Base-by-base conservation (phyloP, 2,888 invertebrate species). In the Amiota minor region DNA sequence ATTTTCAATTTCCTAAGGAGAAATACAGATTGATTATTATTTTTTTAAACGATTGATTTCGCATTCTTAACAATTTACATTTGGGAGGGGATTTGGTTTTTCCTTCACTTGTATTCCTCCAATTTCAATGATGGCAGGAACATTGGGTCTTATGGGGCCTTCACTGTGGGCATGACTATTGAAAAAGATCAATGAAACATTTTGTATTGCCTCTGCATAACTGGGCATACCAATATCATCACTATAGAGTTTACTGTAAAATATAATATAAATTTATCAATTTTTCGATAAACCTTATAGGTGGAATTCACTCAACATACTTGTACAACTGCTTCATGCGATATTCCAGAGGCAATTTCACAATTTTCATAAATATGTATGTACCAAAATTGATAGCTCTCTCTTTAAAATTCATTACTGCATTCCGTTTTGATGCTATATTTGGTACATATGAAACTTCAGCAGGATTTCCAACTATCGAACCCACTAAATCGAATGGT, bases 61-160 rank as follows among this genome's bases (percentile, higher is more conserved):
- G 18, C 18, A n/a, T 16, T 56, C 16, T 8, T 18, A 16, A 6
- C 46, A 47, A 47, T 16, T 65, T 65, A 86, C 81, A 61, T 82
- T 73, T n/a, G 90, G 89, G 9, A 89, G 70, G 0, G 85, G 80
- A 73, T 86, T 78, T 0, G 88, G 84, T 3, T 77, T 81, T 0
- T 84, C 82, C 47, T 89, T 89, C 0, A 89, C 77, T 73, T 90
- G 89, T 49, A 89, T 87, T 2, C 89, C 89, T 4, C 89, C 89
- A 23, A 88, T 79, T 75, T 90, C 88, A 6, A 90, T 76, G 0
- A 87, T 18, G 0, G 79, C 86, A 0, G 89, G 90, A 0, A 89
- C 86, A 76, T 82, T 78, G 11, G 89, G 85, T 56, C 85, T 76
- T 1, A 89, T 83, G 0, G 81, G 82, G 1, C 88, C 88, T 47